Conservation (phyloP, 2,113 vertebrate genomes). For the Eublepharis macularius region DNA sequence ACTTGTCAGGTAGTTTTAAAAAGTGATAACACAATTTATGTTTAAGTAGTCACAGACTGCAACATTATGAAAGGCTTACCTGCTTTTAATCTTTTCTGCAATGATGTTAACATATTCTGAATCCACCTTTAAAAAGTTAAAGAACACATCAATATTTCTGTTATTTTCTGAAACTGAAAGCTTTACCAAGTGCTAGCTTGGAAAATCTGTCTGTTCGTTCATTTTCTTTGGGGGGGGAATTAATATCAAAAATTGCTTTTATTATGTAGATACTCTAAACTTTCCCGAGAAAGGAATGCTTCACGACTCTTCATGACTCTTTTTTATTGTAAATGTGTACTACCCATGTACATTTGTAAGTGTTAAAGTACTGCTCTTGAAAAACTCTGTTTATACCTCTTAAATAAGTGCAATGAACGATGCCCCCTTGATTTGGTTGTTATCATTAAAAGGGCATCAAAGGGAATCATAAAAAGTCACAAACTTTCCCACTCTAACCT, state of each 20-base stretch:
- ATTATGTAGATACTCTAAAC: not conserved
- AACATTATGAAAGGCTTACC: constrained; percentile 71
- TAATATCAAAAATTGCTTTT: not conserved
- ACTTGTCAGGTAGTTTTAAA: not conserved
- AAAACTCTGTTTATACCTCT: not conserved
- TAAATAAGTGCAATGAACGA: not conserved
- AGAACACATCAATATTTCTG: constrained; percentile 1
- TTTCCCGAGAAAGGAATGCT: not conserved
- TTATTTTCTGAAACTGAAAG: not conserved
- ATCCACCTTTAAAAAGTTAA: constrained; percentile 74
- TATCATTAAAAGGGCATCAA: not conserved
- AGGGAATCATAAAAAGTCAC: constrained; percentile 19
- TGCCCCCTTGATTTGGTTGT: not conserved
- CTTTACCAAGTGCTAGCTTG: not conserved
- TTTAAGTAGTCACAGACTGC: constrained; percentile 15
- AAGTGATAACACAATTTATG: not conserved
- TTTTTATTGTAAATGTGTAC: not conserved
- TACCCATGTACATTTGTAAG: not conserved
- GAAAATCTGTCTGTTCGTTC: not conserved
- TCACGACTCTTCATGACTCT: not conserved
- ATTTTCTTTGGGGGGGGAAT: not conserved
- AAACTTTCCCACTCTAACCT: not conserved
- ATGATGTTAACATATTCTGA: constrained; percentile 73
- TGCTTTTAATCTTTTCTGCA: constrained; percentile 72
- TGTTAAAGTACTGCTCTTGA: not conserved